Base-by-base conservation (phyloP, 2,888 invertebrate species). In the Ectemnius lituratus region DNA sequence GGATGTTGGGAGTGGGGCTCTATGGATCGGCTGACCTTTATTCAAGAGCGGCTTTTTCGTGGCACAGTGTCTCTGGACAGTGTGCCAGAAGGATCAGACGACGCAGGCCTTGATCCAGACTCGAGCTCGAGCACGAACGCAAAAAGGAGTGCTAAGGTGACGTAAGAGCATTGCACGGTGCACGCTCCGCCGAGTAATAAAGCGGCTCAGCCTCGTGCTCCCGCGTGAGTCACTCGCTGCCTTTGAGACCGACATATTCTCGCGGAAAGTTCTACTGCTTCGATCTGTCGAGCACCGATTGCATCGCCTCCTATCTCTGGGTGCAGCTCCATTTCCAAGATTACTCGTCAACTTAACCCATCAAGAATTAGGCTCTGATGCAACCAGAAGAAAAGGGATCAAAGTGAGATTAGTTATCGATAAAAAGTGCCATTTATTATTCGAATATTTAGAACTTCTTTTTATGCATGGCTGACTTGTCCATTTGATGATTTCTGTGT, bases 171-270 rank as follows among this genome's bases (percentile, higher is more conserved):
- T 20, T 20, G 64, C 66, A 75, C 62, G 49, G 57, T 56, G 70
- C 62, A 52, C 45, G 67, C 60, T 65, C 62, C 80, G 69, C 28
- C 56, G 70, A 56, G 76, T 67, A 80, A 73, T 80, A 76, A 76
- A 74, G 73, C 46, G 62, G 65, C 37, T 27, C n/a, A 52, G 16
- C 8, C 37, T 37, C 52, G 59, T 58, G 59, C 47, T 18, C 49
- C 59, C 68, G 66, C 57, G 70, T 78, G 80, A 80, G 66, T 80
- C 80, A 80, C 61, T 70, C 77, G 62, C 45, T 58, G 71, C 52
- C 58, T 80, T 75, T 77, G 77, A 46, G 59, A 76, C 71, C 66
- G 45, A 62, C 49, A 59, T 23, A 23, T 73, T 76, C 67, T 64
- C 74, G 57, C 66, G 67, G 68, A 59, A 67, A 80, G 62, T 74